Conservation (phyloP, 2,113 vertebrate genomes). For the Gopherus evgoodei region DNA sequence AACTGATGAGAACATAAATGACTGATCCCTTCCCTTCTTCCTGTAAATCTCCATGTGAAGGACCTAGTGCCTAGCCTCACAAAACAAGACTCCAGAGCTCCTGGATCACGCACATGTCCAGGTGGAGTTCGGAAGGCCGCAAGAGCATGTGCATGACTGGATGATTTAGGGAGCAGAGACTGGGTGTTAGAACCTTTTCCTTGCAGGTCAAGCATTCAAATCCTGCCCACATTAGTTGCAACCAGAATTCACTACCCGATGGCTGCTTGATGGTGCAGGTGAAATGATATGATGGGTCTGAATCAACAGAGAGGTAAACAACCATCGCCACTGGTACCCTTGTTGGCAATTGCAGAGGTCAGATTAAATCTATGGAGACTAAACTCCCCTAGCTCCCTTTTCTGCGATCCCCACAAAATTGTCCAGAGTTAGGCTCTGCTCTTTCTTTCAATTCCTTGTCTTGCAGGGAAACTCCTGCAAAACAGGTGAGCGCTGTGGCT, state of each 20-base stretch:
- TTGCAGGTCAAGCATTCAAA: neutral
- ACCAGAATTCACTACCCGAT: neutral
- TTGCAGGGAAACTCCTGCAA: neutral
- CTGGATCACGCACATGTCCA: too few relatives aligned
- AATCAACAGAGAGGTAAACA: neutral
- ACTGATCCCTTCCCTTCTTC: too few relatives aligned
- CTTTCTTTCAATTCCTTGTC: neutral
- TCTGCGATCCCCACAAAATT: neutral
- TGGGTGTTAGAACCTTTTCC: neutral
- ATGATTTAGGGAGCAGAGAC: neutral
- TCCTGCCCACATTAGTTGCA: neutral
- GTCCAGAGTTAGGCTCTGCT: neutral
- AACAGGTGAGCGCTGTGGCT: conserved; percentile 11
- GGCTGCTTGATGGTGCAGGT: neutral
- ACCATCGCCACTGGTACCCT: neutral
- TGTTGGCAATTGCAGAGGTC: neutral
- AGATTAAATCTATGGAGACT: neutral
- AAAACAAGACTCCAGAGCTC: too few relatives aligned
- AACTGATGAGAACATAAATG: too few relatives aligned
- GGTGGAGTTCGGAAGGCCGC: too few relatives aligned
- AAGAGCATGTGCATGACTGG: neutral
- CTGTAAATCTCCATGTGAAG: too few relatives aligned
- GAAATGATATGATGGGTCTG: neutral
- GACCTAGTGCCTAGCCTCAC: too few relatives aligned
- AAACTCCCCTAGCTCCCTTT: neutral